These are phyloP conservation scores for Eremophila alpestris DNA, from an alignment of 2,797 vertebrate species.

Conservation along the genomic window DNA sequence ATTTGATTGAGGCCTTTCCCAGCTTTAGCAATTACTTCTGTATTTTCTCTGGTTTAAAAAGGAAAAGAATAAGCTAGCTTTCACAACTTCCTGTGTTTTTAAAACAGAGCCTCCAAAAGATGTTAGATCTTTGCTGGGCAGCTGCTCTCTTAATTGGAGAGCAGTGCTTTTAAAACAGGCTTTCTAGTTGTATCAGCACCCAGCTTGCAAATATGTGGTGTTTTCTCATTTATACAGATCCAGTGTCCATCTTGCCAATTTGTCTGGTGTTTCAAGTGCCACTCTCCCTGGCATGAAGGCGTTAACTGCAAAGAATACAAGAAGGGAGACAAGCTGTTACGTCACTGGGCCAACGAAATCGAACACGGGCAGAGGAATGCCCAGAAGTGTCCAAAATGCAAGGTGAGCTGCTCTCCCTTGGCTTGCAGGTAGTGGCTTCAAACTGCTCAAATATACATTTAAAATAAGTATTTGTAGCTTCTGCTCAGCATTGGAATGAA, in stretches of 20 bases:
- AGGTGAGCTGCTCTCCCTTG: slow-evolving; percentile 77
- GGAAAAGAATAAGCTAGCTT: background rate
- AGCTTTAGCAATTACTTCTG: background rate
- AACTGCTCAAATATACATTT: background rate
- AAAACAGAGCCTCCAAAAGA: background rate
- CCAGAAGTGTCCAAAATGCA: slow-evolving; percentile 98
- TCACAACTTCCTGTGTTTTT: background rate
- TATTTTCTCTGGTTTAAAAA: background rate
- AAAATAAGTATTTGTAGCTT: background rate
- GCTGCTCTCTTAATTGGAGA: background rate
- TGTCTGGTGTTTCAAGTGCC: slow-evolving; percentile 99
- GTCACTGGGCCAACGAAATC: slow-evolving; percentile 94
- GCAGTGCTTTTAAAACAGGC: background rate
- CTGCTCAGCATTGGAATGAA: background rate
- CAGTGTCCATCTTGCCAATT: slow-evolving; percentile 96
- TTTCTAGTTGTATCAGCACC: background rate
- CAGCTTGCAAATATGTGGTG: background rate
- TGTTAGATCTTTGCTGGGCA: background rate
- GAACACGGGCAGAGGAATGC: slow-evolving; percentile 97
- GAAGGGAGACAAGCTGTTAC: slow-evolving; percentile 94
- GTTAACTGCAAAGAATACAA: slow-evolving; percentile 95
- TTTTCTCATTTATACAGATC: slow-evolving; percentile 79
- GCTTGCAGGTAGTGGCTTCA: background rate
- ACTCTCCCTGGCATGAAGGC: slow-evolving; percentile 96
- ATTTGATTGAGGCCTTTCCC: background rate